Percentiles rank a stretch among this genome's conserved stretches.
Evolutionary conservation across 2,888 invertebrate species (phyloP).

Genomic region (Koerneria pararmatus): DNA sequence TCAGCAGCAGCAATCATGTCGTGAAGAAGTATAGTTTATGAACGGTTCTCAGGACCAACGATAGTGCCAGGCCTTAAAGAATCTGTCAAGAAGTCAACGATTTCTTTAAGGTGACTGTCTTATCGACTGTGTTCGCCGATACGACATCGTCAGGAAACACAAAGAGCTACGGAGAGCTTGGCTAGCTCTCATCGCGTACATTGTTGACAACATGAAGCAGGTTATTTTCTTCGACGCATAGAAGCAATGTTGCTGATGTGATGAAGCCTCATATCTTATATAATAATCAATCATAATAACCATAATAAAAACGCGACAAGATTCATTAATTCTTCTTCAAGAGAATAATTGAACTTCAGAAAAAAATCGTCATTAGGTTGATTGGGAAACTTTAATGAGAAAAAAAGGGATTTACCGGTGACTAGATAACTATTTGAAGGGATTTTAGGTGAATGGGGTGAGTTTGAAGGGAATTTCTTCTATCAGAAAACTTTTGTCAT

Average conservation of each 20-base stretch:
- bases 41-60: too few relatives aligned
- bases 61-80: too few relatives aligned
- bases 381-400: too few relatives aligned
- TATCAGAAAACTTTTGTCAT: too few relatives aligned
- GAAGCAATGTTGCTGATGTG: background rate
- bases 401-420: too few relatives aligned
- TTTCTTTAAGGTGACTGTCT: conserved; percentile 41
- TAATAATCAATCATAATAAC: background rate
- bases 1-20: too few relatives aligned
- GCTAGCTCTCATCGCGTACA: conserved; percentile 52
- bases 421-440: background rate
- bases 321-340: background rate
- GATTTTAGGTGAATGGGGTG: background rate
- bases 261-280: background rate
- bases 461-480: background rate
- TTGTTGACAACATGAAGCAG: conserved; percentile 52
- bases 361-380: too few relatives aligned
- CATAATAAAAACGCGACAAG: background rate
- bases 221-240: conserved; percentile 24
- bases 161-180: conserved; percentile 53
- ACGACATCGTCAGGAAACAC: conserved; percentile 49
- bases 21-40: too few relatives aligned
- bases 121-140: conserved; percentile 46
- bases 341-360: background rate
- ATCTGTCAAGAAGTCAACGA: too few relatives aligned